Evolutionary conservation across 2,113 vertebrate species (phyloP).

Genomic region (Montifringilla adamsi): DNA sequence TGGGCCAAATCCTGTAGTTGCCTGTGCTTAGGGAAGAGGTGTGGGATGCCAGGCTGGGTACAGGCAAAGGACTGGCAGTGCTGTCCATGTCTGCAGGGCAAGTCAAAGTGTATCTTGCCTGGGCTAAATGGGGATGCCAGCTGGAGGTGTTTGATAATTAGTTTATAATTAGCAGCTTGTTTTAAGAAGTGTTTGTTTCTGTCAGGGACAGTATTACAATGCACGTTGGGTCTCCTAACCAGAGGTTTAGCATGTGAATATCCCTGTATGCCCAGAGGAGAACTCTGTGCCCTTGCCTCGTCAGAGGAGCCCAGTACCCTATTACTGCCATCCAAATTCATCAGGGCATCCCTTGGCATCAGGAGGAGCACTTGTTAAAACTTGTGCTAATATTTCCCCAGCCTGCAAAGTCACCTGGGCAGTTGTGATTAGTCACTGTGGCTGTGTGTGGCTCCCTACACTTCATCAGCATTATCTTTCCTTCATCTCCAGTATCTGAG

Average conservation of each 20-base stretch:
- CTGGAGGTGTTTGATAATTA: not conserved
- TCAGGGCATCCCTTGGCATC: not conserved
- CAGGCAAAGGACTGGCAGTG: fast-evolving
- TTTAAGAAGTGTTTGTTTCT: not conserved
- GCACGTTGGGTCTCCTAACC: not conserved
- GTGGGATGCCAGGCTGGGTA: fast-evolving
- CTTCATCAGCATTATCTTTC: slow-evolving; percentile 55
- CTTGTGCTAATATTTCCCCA: slow-evolving; percentile 20
- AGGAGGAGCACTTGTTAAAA: slow-evolving; percentile 27
- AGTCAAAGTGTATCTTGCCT: not conserved
- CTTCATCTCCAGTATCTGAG: slow-evolving; percentile 39
- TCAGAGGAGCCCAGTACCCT: not conserved
- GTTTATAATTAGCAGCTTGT: not conserved
- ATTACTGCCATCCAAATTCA: not conserved
- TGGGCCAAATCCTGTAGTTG: not conserved
- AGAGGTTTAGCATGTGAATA: not conserved
- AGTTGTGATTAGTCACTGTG: slow-evolving; percentile 47
- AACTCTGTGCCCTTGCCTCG: not conserved
- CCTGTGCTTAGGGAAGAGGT: not conserved
- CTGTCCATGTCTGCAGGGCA: fast-evolving
- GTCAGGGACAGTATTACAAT: not conserved
- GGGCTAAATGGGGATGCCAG: not conserved
- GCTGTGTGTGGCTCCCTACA: not conserved
- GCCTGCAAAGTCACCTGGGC: slow-evolving; percentile 29
- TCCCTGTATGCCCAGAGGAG: not conserved